phyloP scores from a whole-genome alignment of 2,888 invertebrate species.

The Caenorhabditis zanzibari region DNA sequence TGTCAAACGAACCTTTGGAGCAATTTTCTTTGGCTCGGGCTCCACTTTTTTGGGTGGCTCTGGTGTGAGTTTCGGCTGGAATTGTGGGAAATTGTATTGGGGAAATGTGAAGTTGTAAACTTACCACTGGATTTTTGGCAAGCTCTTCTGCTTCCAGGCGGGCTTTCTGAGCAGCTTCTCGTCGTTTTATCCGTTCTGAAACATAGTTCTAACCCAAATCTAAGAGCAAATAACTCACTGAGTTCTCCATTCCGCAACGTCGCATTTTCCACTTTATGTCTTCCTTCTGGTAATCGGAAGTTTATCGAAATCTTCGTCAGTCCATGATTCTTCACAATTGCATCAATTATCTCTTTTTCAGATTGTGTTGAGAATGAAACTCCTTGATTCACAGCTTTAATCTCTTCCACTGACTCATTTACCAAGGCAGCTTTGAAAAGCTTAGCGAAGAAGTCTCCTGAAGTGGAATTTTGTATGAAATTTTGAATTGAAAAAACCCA shows the following conservation, averaged over 20 bases:
- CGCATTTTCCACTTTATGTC: conserved; percentile 82
- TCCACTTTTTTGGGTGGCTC: conserved; percentile 55
- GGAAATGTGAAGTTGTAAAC: neutral
- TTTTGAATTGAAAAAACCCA: neutral
- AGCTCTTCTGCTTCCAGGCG: conserved; percentile 71
- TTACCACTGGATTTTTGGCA: conserved; percentile 69
- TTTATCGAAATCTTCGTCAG: conserved; percentile 82
- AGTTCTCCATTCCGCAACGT: conserved; percentile 82
- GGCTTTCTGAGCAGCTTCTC: conserved; percentile 75
- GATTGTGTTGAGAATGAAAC: conserved; percentile 81
- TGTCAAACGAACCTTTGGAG: conserved; percentile 68
- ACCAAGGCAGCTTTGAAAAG: conserved; percentile 91
- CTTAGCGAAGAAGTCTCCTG: conserved; percentile 91
- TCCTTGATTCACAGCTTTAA: conserved; percentile 94
- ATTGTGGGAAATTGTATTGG: neutral
- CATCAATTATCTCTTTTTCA: conserved; percentile 82
- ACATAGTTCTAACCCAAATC: neutral
- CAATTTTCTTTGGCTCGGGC: conserved; percentile 47
- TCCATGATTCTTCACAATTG: conserved; percentile 79
- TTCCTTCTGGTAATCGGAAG: conserved; percentile 81
- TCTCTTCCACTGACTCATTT: conserved; percentile 93
- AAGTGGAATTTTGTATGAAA: conserved; percentile 85
- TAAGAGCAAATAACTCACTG: conserved; percentile 76
- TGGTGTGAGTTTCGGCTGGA: conserved; percentile 66
- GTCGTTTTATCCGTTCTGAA: conserved; percentile 78